These are phyloP conservation scores for Neosilurus mollespiculum DNA, from an alignment of 2,797 vertebrate species.

Conservation along the genomic window DNA sequence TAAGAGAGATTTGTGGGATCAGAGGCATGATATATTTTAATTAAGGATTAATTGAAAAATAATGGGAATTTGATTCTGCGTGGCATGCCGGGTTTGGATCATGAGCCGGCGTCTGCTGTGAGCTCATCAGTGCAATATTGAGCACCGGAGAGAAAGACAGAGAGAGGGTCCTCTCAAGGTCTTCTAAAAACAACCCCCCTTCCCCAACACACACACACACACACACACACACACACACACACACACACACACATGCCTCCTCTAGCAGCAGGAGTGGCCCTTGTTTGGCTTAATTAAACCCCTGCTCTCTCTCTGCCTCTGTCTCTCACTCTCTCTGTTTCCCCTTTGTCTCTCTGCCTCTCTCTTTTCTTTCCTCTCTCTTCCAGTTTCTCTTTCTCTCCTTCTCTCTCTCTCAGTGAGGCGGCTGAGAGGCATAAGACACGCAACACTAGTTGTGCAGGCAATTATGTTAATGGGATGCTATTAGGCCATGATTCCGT, in stretches of 20 bases:
- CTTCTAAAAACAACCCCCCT: slow-evolving; percentile 55
- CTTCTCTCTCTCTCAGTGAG: slow-evolving; percentile 75
- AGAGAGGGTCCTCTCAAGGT: slow-evolving; percentile 64
- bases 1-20: slow-evolving; percentile 99
- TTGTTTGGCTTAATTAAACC: slow-evolving; percentile 49
- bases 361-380: not conserved
- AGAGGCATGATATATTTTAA: slow-evolving; percentile 99
- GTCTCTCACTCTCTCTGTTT: slow-evolving; percentile 16
- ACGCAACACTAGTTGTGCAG: slow-evolving; percentile 97
- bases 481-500: slow-evolving; percentile 99
- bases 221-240: slow-evolving; percentile 14
- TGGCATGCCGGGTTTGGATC: slow-evolving; percentile 96
- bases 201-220: not conserved
- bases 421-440: slow-evolving; percentile 91
- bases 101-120: slow-evolving; percentile 74
- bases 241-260: slow-evolving; percentile 29
- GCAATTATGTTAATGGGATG: slow-evolving; percentile 99
- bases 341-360: slow-evolving; percentile 14
- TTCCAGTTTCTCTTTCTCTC: slow-evolving; percentile 56
- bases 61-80: slow-evolving; percentile 99
- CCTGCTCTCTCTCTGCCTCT: slow-evolving; percentile 26
- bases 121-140: slow-evolving; percentile 63
- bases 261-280: slow-evolving; percentile 40
- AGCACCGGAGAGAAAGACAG: slow-evolving; percentile 59
- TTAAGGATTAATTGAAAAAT: slow-evolving; percentile 99